Base-by-base conservation (phyloP, 1,140 invertebrate species). In the Camponotus pennsylvanicus region DNA sequence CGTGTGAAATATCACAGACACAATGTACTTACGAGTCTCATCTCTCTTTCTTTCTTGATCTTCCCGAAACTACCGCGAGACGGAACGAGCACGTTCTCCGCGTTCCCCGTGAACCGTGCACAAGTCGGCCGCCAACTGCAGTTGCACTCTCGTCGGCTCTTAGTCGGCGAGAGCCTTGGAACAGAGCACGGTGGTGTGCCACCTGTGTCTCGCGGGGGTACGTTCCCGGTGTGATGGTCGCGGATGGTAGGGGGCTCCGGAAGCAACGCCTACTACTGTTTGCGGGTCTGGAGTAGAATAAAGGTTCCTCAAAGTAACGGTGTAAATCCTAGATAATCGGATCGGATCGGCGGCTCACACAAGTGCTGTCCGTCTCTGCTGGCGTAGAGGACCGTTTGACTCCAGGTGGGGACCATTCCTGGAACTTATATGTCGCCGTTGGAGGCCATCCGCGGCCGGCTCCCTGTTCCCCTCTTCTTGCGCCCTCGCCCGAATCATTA, bases 361-460 rank as follows among this genome's bases (percentile, higher is more conserved):
- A 57, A 27, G 49, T 79, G 63, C 40, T 87, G 67, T 49, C 61
- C 66, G 82, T 61, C 59, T 86, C 49, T 52, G 49, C 49, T 89
- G 86, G 80, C 88, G 91, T 90, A 67, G 79, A 91, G 88, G 87
- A 92, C 86, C 90, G 92, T 92, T 92, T 92, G 90, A 93, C 78
- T 88, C 61, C 64, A 88, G 80, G 92, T 92, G 93, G 92, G 92
- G 91, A 89, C 89, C 91, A 70, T 85, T 88, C 88, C 88, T 90
- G 89, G 87, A 88, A 92, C 91, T 93, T 93, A 93, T 93, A 93
- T 93, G 91, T 93, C 88, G 88, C 73, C 88, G 89, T 42, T 91
- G 93, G 93, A 93, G 93, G 93, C 89, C 93, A 89, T 73, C 69
- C 79, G 80, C 75, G 84, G 55, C 83, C 89, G 66, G 49, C 49